Conservation (phyloP, 2,113 vertebrate genomes). For the Puntigrus tetrazona region DNA sequence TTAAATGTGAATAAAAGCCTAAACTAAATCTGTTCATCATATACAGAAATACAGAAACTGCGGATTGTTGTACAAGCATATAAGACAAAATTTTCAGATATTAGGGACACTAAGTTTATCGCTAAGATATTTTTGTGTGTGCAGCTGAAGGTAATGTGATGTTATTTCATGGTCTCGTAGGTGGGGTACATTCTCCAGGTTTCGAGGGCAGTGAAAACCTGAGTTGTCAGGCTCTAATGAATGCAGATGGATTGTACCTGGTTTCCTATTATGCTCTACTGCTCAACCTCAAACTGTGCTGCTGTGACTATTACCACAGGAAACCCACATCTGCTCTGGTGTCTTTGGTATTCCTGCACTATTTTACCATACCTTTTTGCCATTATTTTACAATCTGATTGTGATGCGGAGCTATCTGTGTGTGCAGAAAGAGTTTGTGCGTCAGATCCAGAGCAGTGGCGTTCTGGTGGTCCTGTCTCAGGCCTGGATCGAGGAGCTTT, state of each 20-base stretch:
- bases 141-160: neutral
- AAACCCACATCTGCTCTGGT: constrained; percentile 76
- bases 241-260: constrained; percentile 91
- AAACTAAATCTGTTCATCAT: neutral
- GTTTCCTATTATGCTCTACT: constrained; percentile 89
- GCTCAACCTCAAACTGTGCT: constrained; percentile 92
- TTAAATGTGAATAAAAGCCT: neutral
- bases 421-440: constrained; percentile 91
- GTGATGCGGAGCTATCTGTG: neutral
- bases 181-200: constrained; percentile 87
- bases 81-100: neutral
- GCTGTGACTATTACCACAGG: constrained; percentile 86
- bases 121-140: neutral
- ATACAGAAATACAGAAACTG: neutral
- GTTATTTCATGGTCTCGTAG: constrained; percentile 65
- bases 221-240: constrained; percentile 89
- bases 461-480: constrained; percentile 92
- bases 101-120: neutral
- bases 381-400: neutral
- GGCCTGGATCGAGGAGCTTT: constrained; percentile 94
- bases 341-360: constrained; percentile 71
- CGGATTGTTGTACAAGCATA: neutral
- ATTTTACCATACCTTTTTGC: neutral
- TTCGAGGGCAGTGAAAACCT: constrained; percentile 80
- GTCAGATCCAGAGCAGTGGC: constrained; percentile 88